These are phyloP conservation scores for Neodon shergylaensis DNA, from an alignment of 2,113 vertebrate genomes.

Conservation along the genomic window DNA sequence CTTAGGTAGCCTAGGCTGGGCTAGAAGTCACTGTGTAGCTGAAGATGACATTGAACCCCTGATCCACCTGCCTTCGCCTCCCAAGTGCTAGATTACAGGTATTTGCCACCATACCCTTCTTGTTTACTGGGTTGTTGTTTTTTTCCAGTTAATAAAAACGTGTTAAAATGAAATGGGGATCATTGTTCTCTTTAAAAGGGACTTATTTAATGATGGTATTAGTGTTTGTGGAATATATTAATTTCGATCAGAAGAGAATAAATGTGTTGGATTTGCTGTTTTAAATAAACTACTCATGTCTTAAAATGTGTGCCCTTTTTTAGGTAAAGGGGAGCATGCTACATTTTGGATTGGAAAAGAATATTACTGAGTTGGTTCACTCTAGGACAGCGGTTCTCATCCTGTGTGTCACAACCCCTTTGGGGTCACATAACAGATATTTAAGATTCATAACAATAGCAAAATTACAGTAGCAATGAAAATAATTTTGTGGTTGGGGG, in stretches of 20 bases:
- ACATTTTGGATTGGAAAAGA: slow-evolving; percentile 7
- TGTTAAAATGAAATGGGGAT: slow-evolving; percentile 24
- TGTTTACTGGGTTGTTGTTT: neutral
- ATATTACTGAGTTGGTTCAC: slow-evolving; percentile 5
- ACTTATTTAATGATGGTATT: neutral
- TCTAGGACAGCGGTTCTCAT: neutral
- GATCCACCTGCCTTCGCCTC: neutral
- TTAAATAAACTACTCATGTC: neutral
- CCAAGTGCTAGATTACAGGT: neutral
- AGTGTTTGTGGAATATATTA: neutral
- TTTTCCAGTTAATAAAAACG: slow-evolving; percentile 17
- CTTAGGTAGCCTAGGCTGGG: neutral
- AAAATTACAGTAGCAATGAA: neutral
- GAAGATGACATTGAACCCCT: neutral
- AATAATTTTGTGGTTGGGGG: neutral
- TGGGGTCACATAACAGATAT: neutral
- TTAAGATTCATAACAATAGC: neutral
- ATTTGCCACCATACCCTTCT: no score
- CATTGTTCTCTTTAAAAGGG: slow-evolving; percentile 2
- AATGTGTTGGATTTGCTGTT: slow-evolving; percentile 14
- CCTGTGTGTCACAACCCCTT: neutral
- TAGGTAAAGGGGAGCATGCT: neutral
- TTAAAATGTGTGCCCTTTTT: slow-evolving; percentile 30
- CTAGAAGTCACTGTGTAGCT: neutral
- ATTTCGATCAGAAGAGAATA: slow-evolving; percentile 43